phyloP scores from a whole-genome alignment of 1,140 invertebrate species.

The Mycetomoellerius zeteki region DNA sequence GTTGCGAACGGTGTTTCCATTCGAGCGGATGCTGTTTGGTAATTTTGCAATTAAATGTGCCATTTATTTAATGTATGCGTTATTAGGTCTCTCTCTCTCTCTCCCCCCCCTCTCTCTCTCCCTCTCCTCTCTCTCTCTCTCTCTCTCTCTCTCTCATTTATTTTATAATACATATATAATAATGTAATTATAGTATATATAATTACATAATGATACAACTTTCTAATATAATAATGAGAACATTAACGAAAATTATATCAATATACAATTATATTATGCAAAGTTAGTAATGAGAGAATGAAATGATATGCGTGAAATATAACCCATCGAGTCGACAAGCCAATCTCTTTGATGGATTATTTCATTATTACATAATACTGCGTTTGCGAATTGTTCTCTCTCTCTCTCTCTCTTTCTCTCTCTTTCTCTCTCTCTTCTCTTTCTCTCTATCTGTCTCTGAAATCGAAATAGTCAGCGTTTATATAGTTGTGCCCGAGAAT shows the following conservation, averaged over 20 bases:
- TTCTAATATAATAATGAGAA: constrained; percentile 20
- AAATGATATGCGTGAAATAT: neutral
- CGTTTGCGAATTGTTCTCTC: neutral
- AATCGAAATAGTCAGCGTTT: constrained; percentile 1
- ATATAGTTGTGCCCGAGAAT: constrained; percentile 5
- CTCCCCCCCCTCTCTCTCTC: too few relatives aligned
- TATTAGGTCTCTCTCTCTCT: too few relatives aligned
- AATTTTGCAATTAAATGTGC: neutral
- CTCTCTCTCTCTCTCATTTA: too few relatives aligned
- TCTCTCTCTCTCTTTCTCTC: too few relatives aligned
- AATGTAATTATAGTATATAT: too few relatives aligned
- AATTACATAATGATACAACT: too few relatives aligned
- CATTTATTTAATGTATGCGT: neutral
- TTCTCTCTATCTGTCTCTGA: neutral
- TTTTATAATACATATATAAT: too few relatives aligned
- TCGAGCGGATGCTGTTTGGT: neutral
- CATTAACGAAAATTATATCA: neutral
- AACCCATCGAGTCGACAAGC: neutral
- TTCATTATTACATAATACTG: constrained; percentile 1
- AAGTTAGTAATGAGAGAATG: neutral
- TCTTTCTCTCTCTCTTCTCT: too few relatives aligned
- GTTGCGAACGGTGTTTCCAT: neutral
- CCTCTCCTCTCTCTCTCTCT: too few relatives aligned
- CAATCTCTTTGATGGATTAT: constrained; percentile 2
- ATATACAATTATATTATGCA: neutral